Conservation (phyloP, 1,140 invertebrate genomes). For the Drosophila ohnishii region DNA sequence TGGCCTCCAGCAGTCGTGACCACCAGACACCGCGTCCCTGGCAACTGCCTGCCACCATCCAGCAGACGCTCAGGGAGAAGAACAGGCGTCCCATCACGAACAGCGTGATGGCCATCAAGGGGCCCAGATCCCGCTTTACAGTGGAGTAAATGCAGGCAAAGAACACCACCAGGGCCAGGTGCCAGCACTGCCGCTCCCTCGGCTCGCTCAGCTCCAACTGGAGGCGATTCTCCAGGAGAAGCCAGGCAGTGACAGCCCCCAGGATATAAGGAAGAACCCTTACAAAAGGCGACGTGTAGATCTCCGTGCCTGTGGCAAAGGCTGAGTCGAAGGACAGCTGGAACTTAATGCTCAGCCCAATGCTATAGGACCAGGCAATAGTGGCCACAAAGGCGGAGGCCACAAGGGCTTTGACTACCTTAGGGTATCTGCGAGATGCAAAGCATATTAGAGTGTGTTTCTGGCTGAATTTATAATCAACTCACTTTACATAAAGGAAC, state of each 20-base stretch:
- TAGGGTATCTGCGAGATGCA: conserved; percentile 56
- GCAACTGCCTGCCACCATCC: conserved; percentile 81
- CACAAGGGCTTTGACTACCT: conserved; percentile 57
- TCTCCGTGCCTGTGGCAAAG: conserved; percentile 77
- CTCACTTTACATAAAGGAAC: conserved; percentile 84
- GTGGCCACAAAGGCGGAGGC: conserved; percentile 45
- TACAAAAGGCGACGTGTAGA: conserved; percentile 81
- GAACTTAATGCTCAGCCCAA: conserved; percentile 69
- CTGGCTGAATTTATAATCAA: not conserved
- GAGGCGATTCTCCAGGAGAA: conserved; percentile 40
- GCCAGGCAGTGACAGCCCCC: conserved; percentile 72
- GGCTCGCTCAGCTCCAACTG: conserved; percentile 42
- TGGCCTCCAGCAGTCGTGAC: conserved; percentile 78
- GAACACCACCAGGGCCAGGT: conserved; percentile 68
- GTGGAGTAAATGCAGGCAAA: conserved; percentile 80
- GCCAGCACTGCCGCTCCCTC: conserved; percentile 70
- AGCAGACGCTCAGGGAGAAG: conserved; percentile 75
- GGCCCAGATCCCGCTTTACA: conserved; percentile 65
- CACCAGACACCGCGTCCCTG: conserved; percentile 70
- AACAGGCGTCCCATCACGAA: conserved; percentile 74
- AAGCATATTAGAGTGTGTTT: not conserved
- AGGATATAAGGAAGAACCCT: conserved; percentile 76
- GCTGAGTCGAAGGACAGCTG: conserved; percentile 77
- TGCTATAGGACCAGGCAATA: conserved; percentile 65
- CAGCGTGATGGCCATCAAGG: conserved; percentile 64